Base-by-base conservation (phyloP, 2,797 vertebrate genomes). In the Microtus obscurus region DNA sequence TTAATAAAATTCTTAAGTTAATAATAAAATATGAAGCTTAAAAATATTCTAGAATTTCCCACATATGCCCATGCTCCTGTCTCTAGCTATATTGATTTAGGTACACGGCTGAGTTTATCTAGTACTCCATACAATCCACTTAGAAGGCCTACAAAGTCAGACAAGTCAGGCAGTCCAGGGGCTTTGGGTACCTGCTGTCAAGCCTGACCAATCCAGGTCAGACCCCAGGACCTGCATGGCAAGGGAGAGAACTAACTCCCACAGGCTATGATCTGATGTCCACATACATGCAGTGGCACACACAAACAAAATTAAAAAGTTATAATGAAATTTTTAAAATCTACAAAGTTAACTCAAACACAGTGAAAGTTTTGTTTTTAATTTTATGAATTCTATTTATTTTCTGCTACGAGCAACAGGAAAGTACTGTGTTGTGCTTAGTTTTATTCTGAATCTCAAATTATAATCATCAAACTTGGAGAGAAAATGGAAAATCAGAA, bases 1-100 rank as follows among this genome's bases (percentile, higher is more conserved):
- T 16, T 43, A 74, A 91, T 67, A 43, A 83, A 87, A 71, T 2
- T 10, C 88, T 61, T 90, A 87, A 77, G 19, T 73, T 90, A 80
- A 67, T 65, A 95, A 53, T 61, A 92, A 93, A 94, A 87, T 43
- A 73, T 56, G 14, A 67, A 73, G 40, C 27, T 77, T 63, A 65
- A 87, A 95, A 76, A 34, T 27, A 53, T 74, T 93, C 56, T 59
- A 78, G 29, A 17, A 14, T 31, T 80, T 95, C 59, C 65, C 77
- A 65, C 16, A 74, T 19, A 45, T 25, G 8, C 12, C 23, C 10
- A 40, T 19, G 48, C 17, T 13, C 34, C 90, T 10, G 9, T 6
- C 29, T 82, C n/a, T 29, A 27, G 7, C 51, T 13, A 53, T n/a
- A 8, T 0, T n/a, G 25, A 90, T 23, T 25, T 74, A 17, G 34